Evolutionary conservation across 2,113 vertebrate genomes (phyloP).

Genomic region (Clupea harengus): DNA sequence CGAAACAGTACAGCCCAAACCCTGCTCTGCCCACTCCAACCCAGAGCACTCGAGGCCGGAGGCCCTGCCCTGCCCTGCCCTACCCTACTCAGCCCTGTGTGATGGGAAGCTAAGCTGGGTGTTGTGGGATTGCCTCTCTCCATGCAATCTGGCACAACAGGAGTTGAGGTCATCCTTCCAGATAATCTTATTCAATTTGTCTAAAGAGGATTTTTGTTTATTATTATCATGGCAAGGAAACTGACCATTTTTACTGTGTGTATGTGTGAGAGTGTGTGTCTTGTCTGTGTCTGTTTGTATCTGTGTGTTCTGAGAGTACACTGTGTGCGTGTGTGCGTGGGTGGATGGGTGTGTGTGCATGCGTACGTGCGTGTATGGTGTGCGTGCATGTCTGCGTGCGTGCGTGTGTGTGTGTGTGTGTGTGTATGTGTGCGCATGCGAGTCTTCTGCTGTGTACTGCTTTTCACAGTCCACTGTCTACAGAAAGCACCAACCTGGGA

Average conservation of each 20-base stretch:
- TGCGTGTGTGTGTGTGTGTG: not conserved
- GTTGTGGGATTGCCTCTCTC: constrained; percentile 20
- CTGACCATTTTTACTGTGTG: constrained; percentile 33
- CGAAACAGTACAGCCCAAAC: no score
- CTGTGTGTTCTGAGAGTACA: not conserved
- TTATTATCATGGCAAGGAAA: constrained; percentile 36
- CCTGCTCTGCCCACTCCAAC: not conserved
- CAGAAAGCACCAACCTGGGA: not conserved
- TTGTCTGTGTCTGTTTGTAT: not conserved
- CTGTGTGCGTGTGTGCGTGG: not conserved
- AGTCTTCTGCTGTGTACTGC: no score
- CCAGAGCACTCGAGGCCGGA: not conserved
- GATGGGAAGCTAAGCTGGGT: not conserved
- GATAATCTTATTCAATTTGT: constrained; percentile 40
- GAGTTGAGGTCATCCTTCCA: constrained; percentile 43
- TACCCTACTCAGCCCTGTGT: not conserved
- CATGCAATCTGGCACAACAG: constrained; percentile 32
- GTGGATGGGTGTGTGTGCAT: no score
- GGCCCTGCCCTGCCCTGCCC: not conserved
- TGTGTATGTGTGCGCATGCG: not conserved
- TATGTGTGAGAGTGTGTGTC: not conserved
- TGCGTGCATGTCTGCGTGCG: not conserved
- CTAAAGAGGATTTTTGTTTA: not conserved
- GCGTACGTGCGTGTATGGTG: not conserved
- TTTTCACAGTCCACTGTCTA: not conserved